These are phyloP conservation scores for Erythrocercus mccallii DNA, from an alignment of 2,113 vertebrate genomes.

Conservation along the genomic window DNA sequence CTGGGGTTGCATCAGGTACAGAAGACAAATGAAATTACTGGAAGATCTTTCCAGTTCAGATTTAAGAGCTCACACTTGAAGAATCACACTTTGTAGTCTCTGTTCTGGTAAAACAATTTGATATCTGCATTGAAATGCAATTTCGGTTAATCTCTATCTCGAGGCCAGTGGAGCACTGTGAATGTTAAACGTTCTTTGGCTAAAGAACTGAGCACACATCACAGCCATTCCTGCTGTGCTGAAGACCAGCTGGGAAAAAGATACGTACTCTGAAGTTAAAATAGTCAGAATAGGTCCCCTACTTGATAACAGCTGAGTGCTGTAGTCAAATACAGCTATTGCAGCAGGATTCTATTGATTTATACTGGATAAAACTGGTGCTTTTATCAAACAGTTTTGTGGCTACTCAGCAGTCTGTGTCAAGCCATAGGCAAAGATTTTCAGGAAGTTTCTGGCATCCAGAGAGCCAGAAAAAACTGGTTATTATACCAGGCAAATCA, in stretches of 20 bases:
- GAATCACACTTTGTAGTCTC: neutral
- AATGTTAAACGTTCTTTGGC: neutral
- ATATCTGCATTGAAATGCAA: neutral
- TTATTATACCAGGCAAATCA: slow-evolving; percentile 65
- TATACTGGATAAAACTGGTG: slow-evolving; percentile 57
- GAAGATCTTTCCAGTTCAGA: neutral
- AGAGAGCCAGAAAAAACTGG: slow-evolving; percentile 55
- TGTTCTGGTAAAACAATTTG: neutral
- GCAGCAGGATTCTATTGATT: slow-evolving; percentile 52
- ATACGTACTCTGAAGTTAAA: slow-evolving; percentile 34
- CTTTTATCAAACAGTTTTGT: slow-evolving; percentile 61
- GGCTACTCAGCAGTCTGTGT: slow-evolving; percentile 61
- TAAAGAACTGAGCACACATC: slow-evolving; percentile 27
- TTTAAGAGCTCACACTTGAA: neutral
- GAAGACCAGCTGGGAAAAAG: slow-evolving; percentile 44
- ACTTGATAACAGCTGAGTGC: slow-evolving; percentile 34
- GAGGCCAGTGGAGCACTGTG: neutral
- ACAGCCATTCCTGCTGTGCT: neutral
- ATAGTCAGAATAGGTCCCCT: slow-evolving; percentile 20
- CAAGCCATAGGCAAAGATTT: slow-evolving; percentile 58
- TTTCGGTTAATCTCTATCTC: neutral
- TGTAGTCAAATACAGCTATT: slow-evolving; percentile 33
- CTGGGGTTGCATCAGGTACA: rapidly evolving
- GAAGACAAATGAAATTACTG: neutral
- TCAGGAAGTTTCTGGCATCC: slow-evolving; percentile 62